These are phyloP conservation scores for Erithacus rubecula DNA, from an alignment of 2,797 vertebrate species.

Conservation along the genomic window DNA sequence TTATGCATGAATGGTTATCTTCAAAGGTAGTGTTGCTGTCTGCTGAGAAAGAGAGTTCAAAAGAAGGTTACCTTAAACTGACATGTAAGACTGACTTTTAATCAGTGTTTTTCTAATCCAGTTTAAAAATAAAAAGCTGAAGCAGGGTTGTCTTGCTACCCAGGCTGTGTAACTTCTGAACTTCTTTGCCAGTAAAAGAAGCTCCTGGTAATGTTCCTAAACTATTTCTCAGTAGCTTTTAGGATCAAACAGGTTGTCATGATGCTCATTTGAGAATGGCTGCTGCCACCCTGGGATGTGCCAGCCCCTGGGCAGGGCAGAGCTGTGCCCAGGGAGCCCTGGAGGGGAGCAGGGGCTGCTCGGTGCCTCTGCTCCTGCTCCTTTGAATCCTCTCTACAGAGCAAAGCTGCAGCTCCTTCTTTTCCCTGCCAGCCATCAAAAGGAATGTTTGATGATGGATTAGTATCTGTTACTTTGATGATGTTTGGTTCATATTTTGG, in stretches of 20 bases:
- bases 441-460: neutral
- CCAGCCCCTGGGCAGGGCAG: neutral
- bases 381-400: neutral
- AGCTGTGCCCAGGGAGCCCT: neutral
- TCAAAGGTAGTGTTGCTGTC: constrained; percentile 47
- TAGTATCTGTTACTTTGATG: neutral
- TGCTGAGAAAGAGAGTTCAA: constrained; percentile 48
- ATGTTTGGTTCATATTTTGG: neutral
- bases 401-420: neutral
- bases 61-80: constrained; percentile 55
- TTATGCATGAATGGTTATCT: constrained; percentile 71
- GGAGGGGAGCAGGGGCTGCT: accelerated
- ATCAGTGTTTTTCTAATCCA: constrained; percentile 62
- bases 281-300: neutral
- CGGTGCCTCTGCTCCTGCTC: neutral
- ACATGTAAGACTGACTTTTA: constrained; percentile 52
- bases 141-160: neutral
- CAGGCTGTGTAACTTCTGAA: neutral
- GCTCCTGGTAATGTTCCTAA: neutral
- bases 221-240: neutral
- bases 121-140: constrained; percentile 6
- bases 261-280: neutral
- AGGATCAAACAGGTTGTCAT: neutral
- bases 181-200: neutral
- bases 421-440: neutral